These are phyloP conservation scores for Drosophila mauritiana DNA, from an alignment of 1,140 invertebrate genomes.

Conservation along the genomic window DNA sequence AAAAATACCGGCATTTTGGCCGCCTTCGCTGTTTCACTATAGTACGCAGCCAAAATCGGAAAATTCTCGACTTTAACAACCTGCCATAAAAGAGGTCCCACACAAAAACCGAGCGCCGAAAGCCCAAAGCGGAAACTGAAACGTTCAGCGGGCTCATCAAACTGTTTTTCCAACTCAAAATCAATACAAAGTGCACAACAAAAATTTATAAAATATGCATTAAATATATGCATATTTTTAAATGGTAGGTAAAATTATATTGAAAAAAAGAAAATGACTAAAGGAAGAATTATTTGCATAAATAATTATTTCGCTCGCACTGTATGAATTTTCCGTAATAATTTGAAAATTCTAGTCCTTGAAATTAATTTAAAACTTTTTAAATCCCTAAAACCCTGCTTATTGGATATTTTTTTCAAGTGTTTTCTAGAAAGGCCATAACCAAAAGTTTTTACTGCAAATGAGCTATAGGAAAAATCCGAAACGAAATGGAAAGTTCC, in stretches of 20 bases:
- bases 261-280: too few relatives aligned
- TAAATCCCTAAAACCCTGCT: too few relatives aligned
- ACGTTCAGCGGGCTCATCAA: constrained; percentile 41
- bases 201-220: not conserved
- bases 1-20: constrained; percentile 43
- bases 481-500: constrained; percentile 41
- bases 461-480: constrained; percentile 46
- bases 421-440: constrained; percentile 23
- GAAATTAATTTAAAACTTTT: not conserved
- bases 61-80: constrained; percentile 47
- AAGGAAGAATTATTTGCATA: too few relatives aligned
- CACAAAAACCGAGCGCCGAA: constrained; percentile 3
- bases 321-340: too few relatives aligned
- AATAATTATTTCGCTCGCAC: too few relatives aligned
- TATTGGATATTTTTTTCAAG: constrained; percentile 9
- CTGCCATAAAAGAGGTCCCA: constrained; percentile 44
- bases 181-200: constrained; percentile 53
- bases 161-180: constrained; percentile 40
- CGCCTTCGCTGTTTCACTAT: not conserved
- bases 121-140: constrained; percentile 22
- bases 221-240: too few relatives aligned
- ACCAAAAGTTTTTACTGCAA: constrained; percentile 69
- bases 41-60: constrained; percentile 10
- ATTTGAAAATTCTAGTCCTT: too few relatives aligned
- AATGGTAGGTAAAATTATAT: not conserved